These are phyloP conservation scores for Notothenia rossii DNA, from an alignment of 2,113 vertebrate species.

Conservation along the genomic window DNA sequence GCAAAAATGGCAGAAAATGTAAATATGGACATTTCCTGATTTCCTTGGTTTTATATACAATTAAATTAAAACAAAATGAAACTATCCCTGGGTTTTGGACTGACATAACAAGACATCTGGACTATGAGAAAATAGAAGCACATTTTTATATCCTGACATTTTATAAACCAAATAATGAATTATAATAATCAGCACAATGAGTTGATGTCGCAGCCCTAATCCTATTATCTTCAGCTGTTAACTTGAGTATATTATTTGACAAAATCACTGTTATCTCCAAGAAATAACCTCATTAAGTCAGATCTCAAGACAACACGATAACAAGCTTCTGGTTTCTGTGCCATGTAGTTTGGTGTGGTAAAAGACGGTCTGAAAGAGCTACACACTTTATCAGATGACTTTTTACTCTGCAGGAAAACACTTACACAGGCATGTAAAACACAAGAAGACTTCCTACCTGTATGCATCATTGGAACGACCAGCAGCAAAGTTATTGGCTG, in stretches of 20 bases:
- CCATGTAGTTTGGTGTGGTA: background rate
- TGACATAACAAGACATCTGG: no score
- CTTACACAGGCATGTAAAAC: background rate
- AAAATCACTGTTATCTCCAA: background rate
- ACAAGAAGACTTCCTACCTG: conserved; percentile 82
- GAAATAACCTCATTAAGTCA: conserved; percentile 10
- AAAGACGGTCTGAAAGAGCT: background rate
- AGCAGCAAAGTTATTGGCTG: conserved; percentile 86
- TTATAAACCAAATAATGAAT: no score
- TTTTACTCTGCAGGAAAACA: background rate
- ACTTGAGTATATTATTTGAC: background rate
- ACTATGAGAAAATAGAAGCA: no score
- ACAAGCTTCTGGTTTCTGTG: background rate
- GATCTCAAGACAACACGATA: conserved; percentile 19
- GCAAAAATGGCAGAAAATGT: no score
- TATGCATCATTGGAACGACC: conserved; percentile 85
- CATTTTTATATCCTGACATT: no score
- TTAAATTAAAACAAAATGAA: no score
- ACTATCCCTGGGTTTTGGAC: no score
- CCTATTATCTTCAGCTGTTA: background rate
- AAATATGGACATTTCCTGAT: no score
- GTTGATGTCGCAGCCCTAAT: no score
- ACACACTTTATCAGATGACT: background rate
- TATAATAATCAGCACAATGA: no score
- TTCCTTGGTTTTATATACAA: no score